phyloP scores from a whole-genome alignment of 2,113 vertebrate species.

The Morone saxatilis region DNA sequence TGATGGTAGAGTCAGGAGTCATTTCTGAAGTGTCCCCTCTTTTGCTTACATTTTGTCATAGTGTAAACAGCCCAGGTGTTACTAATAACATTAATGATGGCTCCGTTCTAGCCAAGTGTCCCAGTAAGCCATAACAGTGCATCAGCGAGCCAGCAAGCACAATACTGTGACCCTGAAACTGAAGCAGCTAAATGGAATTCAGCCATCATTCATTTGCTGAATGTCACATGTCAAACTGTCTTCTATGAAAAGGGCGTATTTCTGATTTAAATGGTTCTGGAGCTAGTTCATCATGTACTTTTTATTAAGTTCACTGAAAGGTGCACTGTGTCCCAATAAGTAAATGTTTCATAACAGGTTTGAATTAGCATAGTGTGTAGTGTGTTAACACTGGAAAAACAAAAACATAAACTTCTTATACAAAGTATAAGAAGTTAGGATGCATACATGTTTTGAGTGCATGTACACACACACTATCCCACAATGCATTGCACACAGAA shows the following conservation, averaged over 20 bases:
- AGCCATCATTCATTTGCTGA: background rate
- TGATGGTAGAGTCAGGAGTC: background rate
- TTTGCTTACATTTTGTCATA: background rate
- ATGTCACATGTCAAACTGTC: background rate
- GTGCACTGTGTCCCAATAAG: background rate
- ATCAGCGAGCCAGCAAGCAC: background rate
- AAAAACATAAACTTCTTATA: too few relatives aligned
- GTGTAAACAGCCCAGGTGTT: background rate
- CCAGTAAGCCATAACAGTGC: background rate
- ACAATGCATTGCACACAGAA: background rate
- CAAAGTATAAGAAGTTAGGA: background rate
- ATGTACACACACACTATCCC: background rate
- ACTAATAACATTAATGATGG: background rate
- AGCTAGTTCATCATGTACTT: background rate
- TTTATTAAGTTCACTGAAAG: background rate
- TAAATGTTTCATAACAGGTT: background rate
- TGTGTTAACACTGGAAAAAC: background rate
- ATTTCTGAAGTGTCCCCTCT: background rate
- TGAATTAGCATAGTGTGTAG: background rate
- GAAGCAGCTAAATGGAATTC: background rate
- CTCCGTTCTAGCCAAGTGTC: background rate
- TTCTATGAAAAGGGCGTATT: background rate
- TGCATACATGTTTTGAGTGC: background rate
- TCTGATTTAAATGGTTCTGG: background rate
- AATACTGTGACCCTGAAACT: background rate